Base-by-base conservation (phyloP, 2,888 invertebrate genomes). In the Melieria picta region DNA sequence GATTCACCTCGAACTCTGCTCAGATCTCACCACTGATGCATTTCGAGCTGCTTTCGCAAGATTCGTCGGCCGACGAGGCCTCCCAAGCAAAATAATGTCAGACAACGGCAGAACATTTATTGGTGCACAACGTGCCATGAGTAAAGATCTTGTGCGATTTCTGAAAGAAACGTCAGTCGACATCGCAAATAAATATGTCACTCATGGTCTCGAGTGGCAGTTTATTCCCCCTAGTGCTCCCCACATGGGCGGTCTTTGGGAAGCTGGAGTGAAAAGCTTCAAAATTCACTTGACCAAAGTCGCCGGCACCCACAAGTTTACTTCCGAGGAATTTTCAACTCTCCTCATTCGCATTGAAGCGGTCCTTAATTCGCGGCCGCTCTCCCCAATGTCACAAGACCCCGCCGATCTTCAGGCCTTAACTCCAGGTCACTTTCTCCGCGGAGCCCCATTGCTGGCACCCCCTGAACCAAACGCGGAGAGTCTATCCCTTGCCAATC, bases 51-150 rank as follows among this genome's bases (percentile, higher is more conserved):
- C 50, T 4, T 64, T 64, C n/a, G 42, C 64, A 10, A 7, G 64
- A 64, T 64, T 63, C 16, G 30, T 13, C 16, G 63, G 63, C 46
- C 48, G 48, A 7, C 46, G 63, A 30, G 63, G 48, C 9, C 63
- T 63, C 9, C 63, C 63, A 4, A 13, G 13, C 13, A 47, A 63
- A 48, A 48, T 63, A 7, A n/a, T 47, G 48, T 42, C 47, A 9
- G 63, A n/a, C 42, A 63, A 47, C 9, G 60, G 60, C 4, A 43
- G n/a, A 45, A 61, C 60, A 5, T 43, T 60, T 42, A n/a, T 61
- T 4, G 60, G 63, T 16, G 63, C 48, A 13, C 46, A 30, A 13
- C 43, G 63, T 10, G 7, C 47, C 1, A 16, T 63, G 1, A 63
- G 45, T 9, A 63, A 63, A 30, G 63, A 47, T 6, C 48, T 63